Conservation (phyloP, 2,888 invertebrate genomes). For the Drosophila anomalipes region DNA sequence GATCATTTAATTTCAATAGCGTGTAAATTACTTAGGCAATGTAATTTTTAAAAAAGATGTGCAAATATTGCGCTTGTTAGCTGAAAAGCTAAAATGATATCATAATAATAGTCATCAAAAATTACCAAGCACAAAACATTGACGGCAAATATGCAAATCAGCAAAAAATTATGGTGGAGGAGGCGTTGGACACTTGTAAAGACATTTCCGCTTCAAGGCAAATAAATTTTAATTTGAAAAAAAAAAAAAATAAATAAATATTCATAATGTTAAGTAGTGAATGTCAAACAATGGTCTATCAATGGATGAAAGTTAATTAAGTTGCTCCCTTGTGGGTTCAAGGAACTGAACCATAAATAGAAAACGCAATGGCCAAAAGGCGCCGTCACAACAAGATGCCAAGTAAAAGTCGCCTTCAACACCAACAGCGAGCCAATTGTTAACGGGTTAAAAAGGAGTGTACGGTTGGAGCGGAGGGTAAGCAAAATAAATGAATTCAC, state of each 20-base stretch:
- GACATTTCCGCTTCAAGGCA: constrained; percentile 45
- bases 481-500: constrained; percentile 76
- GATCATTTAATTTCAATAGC: constrained; percentile 48
- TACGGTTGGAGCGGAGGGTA: constrained; percentile 5
- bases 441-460: constrained; percentile 2
- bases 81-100: constrained; percentile 48
- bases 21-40: constrained; percentile 53
- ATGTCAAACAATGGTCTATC: constrained; percentile 45
- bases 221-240: not conserved
- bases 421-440: constrained; percentile 66
- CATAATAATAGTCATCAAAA: constrained; percentile 42
- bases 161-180: constrained; percentile 9
- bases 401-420: constrained; percentile 75
- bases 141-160: constrained; percentile 43
- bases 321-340: constrained; percentile 64
- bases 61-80: constrained; percentile 44
- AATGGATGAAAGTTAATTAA: constrained; percentile 74
- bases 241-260: not conserved
- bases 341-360: constrained; percentile 62
- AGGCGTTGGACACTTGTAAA: constrained; percentile 15
- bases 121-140: constrained; percentile 13
- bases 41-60: constrained; percentile 29
- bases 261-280: constrained; percentile 10
- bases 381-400: constrained; percentile 47
- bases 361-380: constrained; percentile 53